phyloP scores from a whole-genome alignment of 35 echinoderm and acorn worm species.

The Heliocidaris tuberculata region DNA sequence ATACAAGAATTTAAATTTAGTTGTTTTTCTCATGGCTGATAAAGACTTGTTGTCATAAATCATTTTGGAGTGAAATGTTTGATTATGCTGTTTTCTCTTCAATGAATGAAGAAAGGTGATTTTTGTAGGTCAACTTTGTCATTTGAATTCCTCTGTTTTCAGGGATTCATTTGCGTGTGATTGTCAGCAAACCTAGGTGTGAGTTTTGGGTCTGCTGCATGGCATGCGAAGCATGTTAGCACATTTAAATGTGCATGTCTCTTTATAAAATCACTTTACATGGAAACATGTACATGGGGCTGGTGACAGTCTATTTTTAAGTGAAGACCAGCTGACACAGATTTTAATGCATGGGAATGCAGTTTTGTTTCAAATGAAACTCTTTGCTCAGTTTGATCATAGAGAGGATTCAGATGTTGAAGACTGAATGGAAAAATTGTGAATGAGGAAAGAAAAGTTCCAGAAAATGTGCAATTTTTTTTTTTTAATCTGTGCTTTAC shows the following conservation, averaged over 20 bases:
- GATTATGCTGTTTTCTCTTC: neutral
- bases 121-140: neutral
- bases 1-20: neutral
- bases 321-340: too few relatives aligned
- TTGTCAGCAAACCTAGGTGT: slow-evolving; percentile 36
- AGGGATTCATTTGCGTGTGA: slow-evolving; percentile 34
- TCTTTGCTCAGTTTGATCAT: neutral
- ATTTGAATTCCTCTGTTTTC: neutral
- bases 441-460: neutral
- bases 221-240: neutral
- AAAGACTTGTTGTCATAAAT: too few relatives aligned
- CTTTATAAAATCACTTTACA: neutral
- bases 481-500: neutral
- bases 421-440: neutral
- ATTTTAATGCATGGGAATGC: neutral
- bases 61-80: too few relatives aligned
- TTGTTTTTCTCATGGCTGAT: neutral
- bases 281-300: neutral
- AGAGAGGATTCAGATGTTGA: neutral
- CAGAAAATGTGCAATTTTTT: neutral
- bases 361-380: neutral
- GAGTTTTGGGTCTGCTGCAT: slow-evolving; percentile 26
- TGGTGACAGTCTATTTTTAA: neutral
- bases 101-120: neutral
- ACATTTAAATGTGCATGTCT: neutral